A percentile compares a stretch with the other conserved stretches of the same genome.
Conservation (phyloP, 2,113 vertebrate genomes). For the Prochilodus magdalenae region DNA sequence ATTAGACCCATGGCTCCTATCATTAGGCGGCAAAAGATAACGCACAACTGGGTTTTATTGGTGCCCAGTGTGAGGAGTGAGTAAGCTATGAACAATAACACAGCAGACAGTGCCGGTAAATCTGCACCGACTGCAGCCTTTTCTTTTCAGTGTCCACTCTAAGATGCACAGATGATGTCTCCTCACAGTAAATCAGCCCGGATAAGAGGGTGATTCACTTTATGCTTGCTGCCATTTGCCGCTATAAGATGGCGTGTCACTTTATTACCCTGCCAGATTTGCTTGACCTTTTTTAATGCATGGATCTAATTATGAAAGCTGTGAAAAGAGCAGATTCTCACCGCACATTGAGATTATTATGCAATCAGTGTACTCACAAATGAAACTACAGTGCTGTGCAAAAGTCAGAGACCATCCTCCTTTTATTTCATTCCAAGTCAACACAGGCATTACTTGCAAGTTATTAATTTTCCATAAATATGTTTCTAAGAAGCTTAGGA, state of each 20-base stretch:
- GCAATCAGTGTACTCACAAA: background rate
- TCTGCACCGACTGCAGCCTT: slow-evolving; percentile 21
- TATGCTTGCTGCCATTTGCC: slow-evolving; percentile 6
- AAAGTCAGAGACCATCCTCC: too few relatives aligned
- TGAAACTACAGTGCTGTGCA: too few relatives aligned
- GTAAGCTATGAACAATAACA: slow-evolving; percentile 39
- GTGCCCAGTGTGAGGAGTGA: slow-evolving; percentile 13
- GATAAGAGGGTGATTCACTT: background rate
- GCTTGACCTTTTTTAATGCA: background rate
- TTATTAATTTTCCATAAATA: too few relatives aligned
- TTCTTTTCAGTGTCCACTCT: slow-evolving; percentile 1
- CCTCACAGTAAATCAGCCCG: slow-evolving; percentile 36
- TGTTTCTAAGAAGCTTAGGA: too few relatives aligned
- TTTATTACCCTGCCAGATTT: background rate
- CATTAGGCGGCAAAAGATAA: slow-evolving; percentile 48
- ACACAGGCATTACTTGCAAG: too few relatives aligned
- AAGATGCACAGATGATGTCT: slow-evolving; percentile 35
- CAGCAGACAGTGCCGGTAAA: slow-evolving; percentile 21
- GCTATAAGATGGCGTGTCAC: background rate
- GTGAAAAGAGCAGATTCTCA: too few relatives aligned
- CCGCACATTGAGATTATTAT: background rate
- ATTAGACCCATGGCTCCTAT: slow-evolving; percentile 39
- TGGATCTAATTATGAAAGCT: too few relatives aligned
- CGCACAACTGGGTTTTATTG: slow-evolving; percentile 37
- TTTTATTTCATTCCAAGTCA: too few relatives aligned